Base-by-base conservation (phyloP, 2,113 vertebrate species). In the Nycticorax nycticorax region DNA sequence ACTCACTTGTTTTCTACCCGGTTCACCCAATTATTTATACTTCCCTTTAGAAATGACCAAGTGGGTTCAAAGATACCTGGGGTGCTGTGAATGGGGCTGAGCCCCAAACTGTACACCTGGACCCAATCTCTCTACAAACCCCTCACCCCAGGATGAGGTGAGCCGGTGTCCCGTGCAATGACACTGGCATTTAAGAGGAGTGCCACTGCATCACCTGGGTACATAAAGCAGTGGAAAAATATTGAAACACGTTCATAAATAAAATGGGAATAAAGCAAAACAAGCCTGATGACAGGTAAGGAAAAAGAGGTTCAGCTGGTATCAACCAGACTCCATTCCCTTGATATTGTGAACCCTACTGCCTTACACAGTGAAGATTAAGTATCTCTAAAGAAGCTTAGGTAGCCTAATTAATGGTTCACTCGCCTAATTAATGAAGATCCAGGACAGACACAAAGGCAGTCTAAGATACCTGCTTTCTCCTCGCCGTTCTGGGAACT, bases 371-470 rank as follows among this genome's bases (percentile, higher is more conserved):
- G 80, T 27, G 69, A 74, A 77, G 91, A 96, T 95, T 91, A 93
- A 82, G 64, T 75, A 77, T 57, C 88, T 83, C 82, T 67, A 88
- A 96, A 94, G 97, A 26, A 96, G 92, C 93, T 92, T 96, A 95
- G 62, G 62, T n/a, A 85, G 86, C 88, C 92, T 94, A 94, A 96
- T 95, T 89, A 96, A 89, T 68, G 80, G 60, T 67, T 74, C 86
- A 68, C 68, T 75, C 75, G 52, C 76, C 97, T 97, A 92, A 97
- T 91, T 96, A 96, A 75, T 47, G 57, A 94, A 92, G 92, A 81
- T 87, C 12, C 39, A 21, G 77, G 88, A 45, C 60, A 69, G 53
- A 45, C 16, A 41, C 8, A 63, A 52, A 91, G 71, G 28, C 80
- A 68, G 64, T 3, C 24, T 47, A 60, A 72, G 64, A 78, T 69